Percentiles rank a stretch among this genome's conserved stretches.
These are phyloP conservation scores for Troilus luridus DNA, from an alignment of 2,888 invertebrate species.

Conservation along the genomic window DNA sequence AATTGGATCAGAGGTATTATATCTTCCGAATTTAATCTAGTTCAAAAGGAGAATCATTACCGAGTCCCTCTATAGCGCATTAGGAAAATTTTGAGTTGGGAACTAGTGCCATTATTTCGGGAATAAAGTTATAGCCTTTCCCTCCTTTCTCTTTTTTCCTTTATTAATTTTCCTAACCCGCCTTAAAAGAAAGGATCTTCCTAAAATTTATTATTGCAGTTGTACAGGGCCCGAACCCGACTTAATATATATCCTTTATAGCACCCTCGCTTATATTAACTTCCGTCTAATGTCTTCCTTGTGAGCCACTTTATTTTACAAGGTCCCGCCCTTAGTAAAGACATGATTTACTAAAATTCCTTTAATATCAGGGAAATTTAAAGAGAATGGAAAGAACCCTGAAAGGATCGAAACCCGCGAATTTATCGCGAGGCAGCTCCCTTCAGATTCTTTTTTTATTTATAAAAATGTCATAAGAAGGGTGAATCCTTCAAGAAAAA, in stretches of 20 bases:
- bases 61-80: not conserved
- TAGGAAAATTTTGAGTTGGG: conserved; percentile 32
- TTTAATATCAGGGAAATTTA: not conserved
- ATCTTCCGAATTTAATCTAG: not conserved
- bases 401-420: not conserved
- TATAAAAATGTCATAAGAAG: not conserved
- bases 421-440: not conserved
- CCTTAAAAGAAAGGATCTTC: conserved; percentile 25
- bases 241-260: conserved; percentile 39
- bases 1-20: not conserved
- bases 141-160: not conserved
- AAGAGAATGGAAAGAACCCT: not conserved
- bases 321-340: not conserved
- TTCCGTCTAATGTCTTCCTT: conserved; percentile 16
- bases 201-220: conserved; percentile 36
- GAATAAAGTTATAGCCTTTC: conserved; percentile 22
- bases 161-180: not conserved
- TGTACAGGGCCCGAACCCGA: not conserved
- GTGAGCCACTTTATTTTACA: conserved; percentile 4
- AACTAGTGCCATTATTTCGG: conserved; percentile 5
- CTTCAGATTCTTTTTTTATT: not conserved
- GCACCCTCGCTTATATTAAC: conserved; percentile 15
- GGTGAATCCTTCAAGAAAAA: too few species aligned
- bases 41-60: not conserved
- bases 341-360: conserved; percentile 2